Conservation (phyloP, 2,797 vertebrate genomes). For the Gobio occitaniae region DNA sequence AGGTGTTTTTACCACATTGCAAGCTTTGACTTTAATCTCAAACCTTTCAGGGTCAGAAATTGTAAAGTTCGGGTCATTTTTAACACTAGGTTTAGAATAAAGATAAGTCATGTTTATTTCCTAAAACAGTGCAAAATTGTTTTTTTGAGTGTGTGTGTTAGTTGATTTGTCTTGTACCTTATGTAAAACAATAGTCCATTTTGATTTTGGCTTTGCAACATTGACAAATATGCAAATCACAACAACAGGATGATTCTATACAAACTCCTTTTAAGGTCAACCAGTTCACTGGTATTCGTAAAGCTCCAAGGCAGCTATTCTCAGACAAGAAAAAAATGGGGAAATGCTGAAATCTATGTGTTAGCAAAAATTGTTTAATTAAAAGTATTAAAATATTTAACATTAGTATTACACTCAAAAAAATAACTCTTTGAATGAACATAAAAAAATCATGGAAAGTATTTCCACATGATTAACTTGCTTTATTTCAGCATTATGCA, state of each 20-base stretch:
- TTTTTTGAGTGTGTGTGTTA: not conserved
- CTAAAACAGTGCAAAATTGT: not conserved
- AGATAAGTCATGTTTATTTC: not conserved
- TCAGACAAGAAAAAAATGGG: not conserved
- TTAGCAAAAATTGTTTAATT: not conserved
- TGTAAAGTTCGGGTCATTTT: not conserved
- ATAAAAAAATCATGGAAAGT: too few species aligned
- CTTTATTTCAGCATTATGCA: too few species aligned
- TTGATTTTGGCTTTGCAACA: not conserved
- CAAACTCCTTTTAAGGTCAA: not conserved
- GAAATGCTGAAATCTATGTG: not conserved
- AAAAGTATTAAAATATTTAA: too few species aligned
- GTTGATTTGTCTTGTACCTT: not conserved
- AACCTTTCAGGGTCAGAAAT: not conserved
- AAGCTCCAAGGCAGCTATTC: not conserved
- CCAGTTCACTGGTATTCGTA: not conserved
- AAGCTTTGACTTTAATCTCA: not conserved
- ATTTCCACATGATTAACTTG: too few species aligned
- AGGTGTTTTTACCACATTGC: not conserved
- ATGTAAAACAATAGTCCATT: not conserved
- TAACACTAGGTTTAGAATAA: not conserved
- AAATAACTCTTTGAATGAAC: too few species aligned
- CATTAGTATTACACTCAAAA: too few species aligned
- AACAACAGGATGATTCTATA: not conserved
- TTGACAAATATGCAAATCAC: not conserved